Conservation (phyloP, 2,113 vertebrate species). For the Alethe diademata region DNA sequence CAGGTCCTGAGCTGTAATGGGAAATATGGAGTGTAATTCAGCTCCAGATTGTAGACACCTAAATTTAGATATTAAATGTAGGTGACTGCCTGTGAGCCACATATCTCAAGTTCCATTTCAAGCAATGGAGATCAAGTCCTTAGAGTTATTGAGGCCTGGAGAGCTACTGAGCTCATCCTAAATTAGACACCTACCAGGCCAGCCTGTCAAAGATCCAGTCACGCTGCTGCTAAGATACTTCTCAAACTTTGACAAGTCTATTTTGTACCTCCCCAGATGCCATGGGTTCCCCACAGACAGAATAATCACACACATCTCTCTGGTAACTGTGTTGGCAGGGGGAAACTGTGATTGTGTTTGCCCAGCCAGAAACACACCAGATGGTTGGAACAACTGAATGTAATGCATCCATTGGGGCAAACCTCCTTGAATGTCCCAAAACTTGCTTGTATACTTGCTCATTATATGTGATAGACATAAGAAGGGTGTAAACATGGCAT, state of each 20-base stretch:
- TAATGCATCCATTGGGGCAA: neutral
- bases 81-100: conserved; percentile 37
- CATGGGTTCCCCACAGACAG: neutral
- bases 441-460: neutral
- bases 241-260: neutral
- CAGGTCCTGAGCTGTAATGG: neutral
- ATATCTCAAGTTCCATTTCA: conserved; percentile 36
- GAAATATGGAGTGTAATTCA: conserved; percentile 30
- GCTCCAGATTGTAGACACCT: conserved; percentile 15
- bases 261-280: neutral
- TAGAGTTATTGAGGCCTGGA: neutral
- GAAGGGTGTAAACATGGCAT: neutral
- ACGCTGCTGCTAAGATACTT: neutral
- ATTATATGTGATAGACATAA: neutral
- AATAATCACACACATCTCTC: neutral
- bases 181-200: neutral
- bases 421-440: neutral
- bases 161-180: neutral
- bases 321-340: neutral
- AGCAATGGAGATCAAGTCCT: conserved; percentile 9
- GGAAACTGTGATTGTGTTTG: neutral
- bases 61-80: conserved; percentile 57
- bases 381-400: neutral
- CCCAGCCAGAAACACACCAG: neutral
- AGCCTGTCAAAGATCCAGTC: neutral